These are phyloP conservation scores for Ctenopoma multispine DNA, from an alignment of 2,797 vertebrate genomes.

Conservation along the genomic window DNA sequence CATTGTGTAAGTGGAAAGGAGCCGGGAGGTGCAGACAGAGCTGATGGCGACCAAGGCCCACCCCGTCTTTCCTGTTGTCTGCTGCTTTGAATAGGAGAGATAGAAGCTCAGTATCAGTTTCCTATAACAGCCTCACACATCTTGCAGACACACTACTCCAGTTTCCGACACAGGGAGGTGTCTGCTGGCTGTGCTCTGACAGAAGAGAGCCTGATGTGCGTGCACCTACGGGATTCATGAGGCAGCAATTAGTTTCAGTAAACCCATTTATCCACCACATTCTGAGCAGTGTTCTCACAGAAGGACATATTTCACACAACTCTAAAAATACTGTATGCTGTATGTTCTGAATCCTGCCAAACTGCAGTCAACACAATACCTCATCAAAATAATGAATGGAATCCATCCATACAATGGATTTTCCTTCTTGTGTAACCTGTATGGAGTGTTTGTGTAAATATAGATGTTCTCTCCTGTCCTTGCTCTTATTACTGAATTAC, in stretches of 20 bases:
- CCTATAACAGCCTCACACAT: constrained; percentile 34
- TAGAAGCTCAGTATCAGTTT: constrained; percentile 62
- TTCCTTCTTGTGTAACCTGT: too few relatives aligned
- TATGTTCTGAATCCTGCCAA: not conserved
- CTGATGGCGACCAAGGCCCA: constrained; percentile 52
- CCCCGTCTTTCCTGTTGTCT: constrained; percentile 54
- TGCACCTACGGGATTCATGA: constrained; percentile 30
- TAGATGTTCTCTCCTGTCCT: too few relatives aligned
- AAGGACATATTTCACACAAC: not conserved
- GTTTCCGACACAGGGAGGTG: constrained; percentile 8
- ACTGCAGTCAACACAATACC: too few relatives aligned
- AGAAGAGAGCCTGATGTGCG: constrained; percentile 5
- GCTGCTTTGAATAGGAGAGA: constrained; percentile 59
- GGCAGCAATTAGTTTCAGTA: constrained; percentile 17
- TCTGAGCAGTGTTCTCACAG: constrained; percentile 7
- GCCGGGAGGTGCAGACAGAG: constrained; percentile 44
- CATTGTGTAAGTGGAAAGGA: constrained; percentile 64
- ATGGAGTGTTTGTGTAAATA: too few relatives aligned
- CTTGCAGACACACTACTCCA: constrained; percentile 9
- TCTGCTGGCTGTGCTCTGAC: constrained; percentile 17
- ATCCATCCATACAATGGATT: too few relatives aligned
- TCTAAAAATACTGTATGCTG: not conserved
- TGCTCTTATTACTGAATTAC: too few relatives aligned
- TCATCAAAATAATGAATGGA: too few relatives aligned
- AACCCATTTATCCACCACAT: not conserved